Evolutionary conservation across 1,140 invertebrate genomes (phyloP), one percentile per base, ranked within the genome.

Genomic region (Drosophila albomicans): DNA sequence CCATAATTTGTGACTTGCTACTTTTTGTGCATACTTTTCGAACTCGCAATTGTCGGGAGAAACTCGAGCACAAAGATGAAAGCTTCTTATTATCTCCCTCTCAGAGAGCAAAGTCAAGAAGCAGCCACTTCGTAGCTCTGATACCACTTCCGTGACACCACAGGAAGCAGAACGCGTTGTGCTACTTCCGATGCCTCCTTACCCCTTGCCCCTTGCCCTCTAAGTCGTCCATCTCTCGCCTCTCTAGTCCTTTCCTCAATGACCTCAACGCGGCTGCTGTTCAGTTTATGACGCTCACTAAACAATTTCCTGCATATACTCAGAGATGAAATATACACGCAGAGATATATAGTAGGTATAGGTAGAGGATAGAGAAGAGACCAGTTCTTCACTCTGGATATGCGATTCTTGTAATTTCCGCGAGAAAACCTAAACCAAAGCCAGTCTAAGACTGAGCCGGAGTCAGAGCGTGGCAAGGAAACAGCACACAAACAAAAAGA

Each of bases 301-400:
- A 88, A 88, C 84, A 88, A 88, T 88, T 88, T 88, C 84, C 84
- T 88, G 84, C 85, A 78, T 89, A 82, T 78, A 69, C 63, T 72
- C 35, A 54, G 20, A 30, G 38, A 54, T 65, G 61, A 57, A 38
- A 63, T 48, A 46, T 51, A 49, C 8, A 56, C 20, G 49, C 32
- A 52, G 13, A 32, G 5, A 72, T 45, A 66, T 35, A 48, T 49
- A 51, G 30, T 5, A 32, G 16, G 15, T 56, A 57, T 57, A 35
- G 8, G 30, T 25, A 58, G 52, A 8, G 28, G 28, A 58, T 58
- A 13, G 43, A 28, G 28, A n/a, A 25, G 43, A 28, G 28, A 35
- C 25, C 64, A 66, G 35, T 15, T 28, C 11, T 43, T 43, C 41
- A 43, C 41, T 65, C 49, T 57, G 20, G 43, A 38, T 45, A 51